Base-by-base conservation (phyloP, 2,888 invertebrate genomes). In the Patella ulyssiponensis region DNA sequence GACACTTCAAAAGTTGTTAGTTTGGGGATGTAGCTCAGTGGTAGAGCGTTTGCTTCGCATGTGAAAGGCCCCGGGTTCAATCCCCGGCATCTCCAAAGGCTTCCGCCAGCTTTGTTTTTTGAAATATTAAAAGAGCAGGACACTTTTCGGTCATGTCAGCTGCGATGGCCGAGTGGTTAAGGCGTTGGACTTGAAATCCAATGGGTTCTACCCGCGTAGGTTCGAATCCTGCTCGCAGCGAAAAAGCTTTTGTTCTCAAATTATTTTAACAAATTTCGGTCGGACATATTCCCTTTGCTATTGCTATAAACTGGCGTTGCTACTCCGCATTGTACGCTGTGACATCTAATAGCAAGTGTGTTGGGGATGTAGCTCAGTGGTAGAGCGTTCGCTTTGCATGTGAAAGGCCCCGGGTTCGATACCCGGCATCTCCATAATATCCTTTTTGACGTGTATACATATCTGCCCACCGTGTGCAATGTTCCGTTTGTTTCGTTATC, bases 331-430 rank as follows among this genome's bases (percentile, higher is more conserved):
- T 27, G 2, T 2, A 27, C 27, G 27, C 2, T 27, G 27, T 0
- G 27, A 27, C 2, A 27, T 27, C 1, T 27, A 27, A 27, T 27
- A 27, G 27, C 27, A 27, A 27, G 3, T 33, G 33, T 33, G 12
- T 56, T 70, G 72, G 72, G 72, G 72, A 72, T 72, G 72, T 72
- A 72, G 72, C 72, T 72, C 72, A 72, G 72, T 72, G 72, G 72
- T 72, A 72, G 72, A 72, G 72, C 82, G 82, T 81, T 81, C 82
- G 82, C 82, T 82, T 82, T 79, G 82, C 82, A 82, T 82, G 82
- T 82, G 81, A 82, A 81, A 82, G 82, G 82, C 82, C 82, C 82
- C 81, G 82, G 80, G 81, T 82, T 82, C 82, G 81, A 82, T 81
- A 78, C 82, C 82, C 81, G 79, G 82, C 82, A 80, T 80, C 82